phyloP scores from a whole-genome alignment of 2,888 invertebrate genomes.

The Stenichneumon culpator region DNA sequence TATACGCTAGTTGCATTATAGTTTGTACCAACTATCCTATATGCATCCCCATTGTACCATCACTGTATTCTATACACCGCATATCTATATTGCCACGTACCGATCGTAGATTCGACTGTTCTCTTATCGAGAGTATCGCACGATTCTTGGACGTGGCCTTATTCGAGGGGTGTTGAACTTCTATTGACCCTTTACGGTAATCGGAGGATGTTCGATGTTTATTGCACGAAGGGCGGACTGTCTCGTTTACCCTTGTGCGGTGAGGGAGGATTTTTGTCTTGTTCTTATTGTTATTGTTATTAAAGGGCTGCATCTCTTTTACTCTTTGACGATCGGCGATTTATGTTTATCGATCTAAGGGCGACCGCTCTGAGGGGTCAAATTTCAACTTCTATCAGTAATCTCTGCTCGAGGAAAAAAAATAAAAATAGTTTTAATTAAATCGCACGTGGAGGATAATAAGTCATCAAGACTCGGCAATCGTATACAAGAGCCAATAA shows the following conservation, averaged over 20 bases:
- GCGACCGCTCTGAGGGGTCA: too few species aligned
- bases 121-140: constrained; percentile 6
- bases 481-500: too few species aligned
- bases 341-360: too few species aligned
- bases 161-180: constrained; percentile 9
- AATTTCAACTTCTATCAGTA: too few species aligned
- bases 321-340: too few species aligned
- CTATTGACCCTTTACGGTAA: not conserved
- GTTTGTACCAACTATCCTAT: constrained; percentile 16
- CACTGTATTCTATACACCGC: not conserved
- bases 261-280: not conserved
- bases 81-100: not conserved
- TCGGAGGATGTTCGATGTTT: not conserved
- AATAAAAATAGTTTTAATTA: too few species aligned
- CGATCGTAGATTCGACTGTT: constrained; percentile 5
- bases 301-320: too few species aligned
- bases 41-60: constrained; percentile 13
- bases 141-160: not conserved
- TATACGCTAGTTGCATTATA: constrained; percentile 20
- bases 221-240: not conserved
- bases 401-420: too few species aligned
- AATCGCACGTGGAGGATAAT: too few species aligned
- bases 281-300: not conserved
- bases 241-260: not conserved
- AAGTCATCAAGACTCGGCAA: too few species aligned